Base-by-base conservation (phyloP, 1,140 invertebrate genomes). In the Drosophila chauvacae region DNA sequence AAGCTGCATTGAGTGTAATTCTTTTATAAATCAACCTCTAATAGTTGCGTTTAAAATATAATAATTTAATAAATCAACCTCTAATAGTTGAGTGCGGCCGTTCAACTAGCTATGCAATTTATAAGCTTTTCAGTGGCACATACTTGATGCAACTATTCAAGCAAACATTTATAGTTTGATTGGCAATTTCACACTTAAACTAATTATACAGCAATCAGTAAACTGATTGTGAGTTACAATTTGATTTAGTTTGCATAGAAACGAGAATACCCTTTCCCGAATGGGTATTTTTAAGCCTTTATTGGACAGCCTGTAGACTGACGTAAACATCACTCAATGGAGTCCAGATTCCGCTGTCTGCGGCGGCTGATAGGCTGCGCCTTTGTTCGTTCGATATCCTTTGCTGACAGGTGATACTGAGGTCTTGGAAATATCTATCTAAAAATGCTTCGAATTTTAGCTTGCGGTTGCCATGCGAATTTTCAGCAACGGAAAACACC, bases 351-450 rank as follows among this genome's bases (percentile, higher is more conserved):
- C 33, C 35, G 16, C 5, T 20, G 69, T 23, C 69, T 71, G 35
- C 16, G 45, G 37, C 68, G 68, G 55, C 70, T 72, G 70, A 73
- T 73, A 73, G 26, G 30, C 42, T 53, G 16, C 11, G 5, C 45
- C 26, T 69, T 69, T 59, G 51, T 42, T 23, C 53, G 35, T n/a
- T 16, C 18, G 10, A 35, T 37, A 42, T 47, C 42, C 64, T 39
- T 35, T 3, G 16, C 7, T 58, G 69, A 72, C 69, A 72, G 69
- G 20, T 59, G 35, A n/a, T 26, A 41, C 44, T 41, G 13, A 26
- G 28, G 44, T 18, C 18, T 50, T 30, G 48, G 2, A 33, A 33
- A 51, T 7, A 33, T 63, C 26, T 63, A 39, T 64, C 14, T 13
- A 35, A 28, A 62, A 51, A 5, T 39, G 10, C n/a, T 55, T 23